Evolutionary conservation across 2,113 vertebrate genomes (phyloP).

Genomic region (Haemorhous mexicanus): DNA sequence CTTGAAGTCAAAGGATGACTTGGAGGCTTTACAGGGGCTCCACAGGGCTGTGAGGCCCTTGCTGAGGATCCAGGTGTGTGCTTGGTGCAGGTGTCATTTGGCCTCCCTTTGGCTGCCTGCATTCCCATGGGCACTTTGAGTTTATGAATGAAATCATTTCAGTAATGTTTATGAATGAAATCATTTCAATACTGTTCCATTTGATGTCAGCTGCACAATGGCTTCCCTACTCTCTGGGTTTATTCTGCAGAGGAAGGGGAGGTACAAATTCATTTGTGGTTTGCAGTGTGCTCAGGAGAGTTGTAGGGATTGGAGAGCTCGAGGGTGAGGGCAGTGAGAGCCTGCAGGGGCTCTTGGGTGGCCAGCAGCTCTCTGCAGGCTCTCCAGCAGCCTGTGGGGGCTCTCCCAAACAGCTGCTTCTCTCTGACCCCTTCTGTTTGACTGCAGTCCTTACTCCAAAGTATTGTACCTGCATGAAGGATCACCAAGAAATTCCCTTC

Average conservation of each 20-base stretch:
- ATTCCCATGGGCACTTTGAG: not conserved
- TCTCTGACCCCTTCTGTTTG: not conserved
- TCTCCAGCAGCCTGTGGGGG: not conserved
- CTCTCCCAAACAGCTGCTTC: not conserved
- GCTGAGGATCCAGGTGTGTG: not conserved
- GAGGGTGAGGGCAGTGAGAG: not conserved
- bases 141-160: not conserved
- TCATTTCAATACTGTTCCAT: not conserved
- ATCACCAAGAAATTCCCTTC: not conserved
- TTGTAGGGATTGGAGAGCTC: not conserved
- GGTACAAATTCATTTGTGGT: not conserved
- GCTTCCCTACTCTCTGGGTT: not conserved
- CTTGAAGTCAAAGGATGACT: not conserved
- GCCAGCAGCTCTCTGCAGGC: slow-evolving; percentile 6
- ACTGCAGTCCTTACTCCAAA: not conserved
- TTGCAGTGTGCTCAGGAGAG: not conserved
- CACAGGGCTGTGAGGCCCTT: not conserved
- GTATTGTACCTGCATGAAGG: not conserved
- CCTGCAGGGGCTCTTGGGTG: not conserved
- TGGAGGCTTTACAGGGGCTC: not conserved
- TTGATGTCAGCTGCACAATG: not conserved
- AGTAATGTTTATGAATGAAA: not conserved
- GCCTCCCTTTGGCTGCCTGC: not conserved
- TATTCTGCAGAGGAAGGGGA: not conserved
- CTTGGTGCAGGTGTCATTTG: not conserved